Evolutionary conservation across 92 coral and sea anemone species (phyloP).

Genomic region (Desmophyllum pertusum): DNA sequence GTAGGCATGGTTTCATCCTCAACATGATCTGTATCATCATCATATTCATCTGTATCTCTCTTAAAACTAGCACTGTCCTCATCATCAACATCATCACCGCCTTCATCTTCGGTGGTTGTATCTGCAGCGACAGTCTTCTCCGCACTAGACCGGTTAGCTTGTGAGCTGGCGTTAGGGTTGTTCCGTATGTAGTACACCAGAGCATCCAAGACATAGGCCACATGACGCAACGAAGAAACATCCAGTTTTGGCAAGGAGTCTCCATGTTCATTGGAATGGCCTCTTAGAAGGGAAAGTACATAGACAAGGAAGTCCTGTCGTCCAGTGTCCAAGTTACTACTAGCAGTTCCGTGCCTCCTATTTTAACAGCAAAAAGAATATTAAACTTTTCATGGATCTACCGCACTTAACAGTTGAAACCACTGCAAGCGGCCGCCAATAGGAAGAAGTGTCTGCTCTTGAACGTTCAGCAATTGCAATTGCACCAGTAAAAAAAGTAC

Average conservation of each 20-base stretch:
- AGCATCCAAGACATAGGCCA: slow-evolving; percentile 96
- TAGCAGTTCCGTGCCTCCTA: slow-evolving; percentile 75
- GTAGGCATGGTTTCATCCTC: slow-evolving; percentile 95
- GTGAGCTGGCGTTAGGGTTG: slow-evolving; percentile 83
- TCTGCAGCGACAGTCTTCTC: slow-evolving; percentile 52
- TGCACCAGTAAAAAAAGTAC: too few species aligned
- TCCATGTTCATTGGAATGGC: slow-evolving; percentile 89
- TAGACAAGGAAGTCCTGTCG: slow-evolving; percentile 95
- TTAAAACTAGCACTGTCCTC: slow-evolving; percentile 78
- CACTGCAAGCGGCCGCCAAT: too few species aligned
- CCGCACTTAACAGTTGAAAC: too few species aligned
- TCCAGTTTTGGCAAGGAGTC: slow-evolving; percentile 95
- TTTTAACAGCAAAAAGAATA: neutral
- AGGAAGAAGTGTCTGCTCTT: too few species aligned
- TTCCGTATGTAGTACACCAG: slow-evolving; percentile 95
- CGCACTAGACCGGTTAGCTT: slow-evolving; percentile 48
- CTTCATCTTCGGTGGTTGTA: slow-evolving; percentile 71
- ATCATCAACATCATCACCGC: slow-evolving; percentile 92
- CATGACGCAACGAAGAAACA: slow-evolving; percentile 94
- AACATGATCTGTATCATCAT: slow-evolving; percentile 85
- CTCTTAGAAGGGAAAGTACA: slow-evolving; percentile 86
- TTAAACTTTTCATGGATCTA: neutral
- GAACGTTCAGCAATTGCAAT: too few species aligned
- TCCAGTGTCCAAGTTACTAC: slow-evolving; percentile 78
- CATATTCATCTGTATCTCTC: slow-evolving; percentile 87